Percentiles rank a stretch among this genome's conserved stretches.
These are phyloP conservation scores for Chaetogeoica ovagalla DNA, from an alignment of 2,888 invertebrate species.

Conservation along the genomic window DNA sequence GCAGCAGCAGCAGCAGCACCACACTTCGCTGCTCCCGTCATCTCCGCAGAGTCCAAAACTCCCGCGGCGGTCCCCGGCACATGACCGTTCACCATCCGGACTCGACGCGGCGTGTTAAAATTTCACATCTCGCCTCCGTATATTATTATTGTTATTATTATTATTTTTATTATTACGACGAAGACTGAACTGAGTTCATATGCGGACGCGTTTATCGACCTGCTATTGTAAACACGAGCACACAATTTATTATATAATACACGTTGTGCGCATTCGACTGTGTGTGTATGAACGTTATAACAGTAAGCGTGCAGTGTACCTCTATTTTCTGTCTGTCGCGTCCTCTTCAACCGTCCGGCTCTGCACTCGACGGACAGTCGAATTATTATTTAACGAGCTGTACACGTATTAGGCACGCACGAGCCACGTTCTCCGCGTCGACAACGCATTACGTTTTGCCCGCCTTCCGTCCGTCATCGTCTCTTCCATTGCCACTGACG, in stretches of 20 bases:
- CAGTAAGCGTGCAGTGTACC: not conserved
- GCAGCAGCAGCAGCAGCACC: no score
- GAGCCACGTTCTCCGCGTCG: slow-evolving; percentile 28
- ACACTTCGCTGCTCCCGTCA: no score
- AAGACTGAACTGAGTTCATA: no score
- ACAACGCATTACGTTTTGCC: slow-evolving; percentile 47
- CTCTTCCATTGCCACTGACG: not conserved
- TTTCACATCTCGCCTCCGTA: no score
- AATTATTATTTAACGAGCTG: slow-evolving; percentile 42
- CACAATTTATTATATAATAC: no score
- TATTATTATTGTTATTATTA: no score
- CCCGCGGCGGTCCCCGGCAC: no score
- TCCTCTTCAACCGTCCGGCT: no score
- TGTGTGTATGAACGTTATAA: not conserved
- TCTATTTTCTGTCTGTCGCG: slow-evolving; percentile 3
- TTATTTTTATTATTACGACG: no score
- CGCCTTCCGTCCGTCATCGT: slow-evolving; percentile 10
- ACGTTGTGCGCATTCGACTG: not conserved
- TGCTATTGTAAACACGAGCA: slow-evolving; percentile 38
- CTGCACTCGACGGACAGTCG: no score
- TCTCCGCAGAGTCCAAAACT: no score
- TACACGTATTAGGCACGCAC: slow-evolving; percentile 45
- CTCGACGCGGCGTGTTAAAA: not conserved
- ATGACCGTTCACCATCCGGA: no score
- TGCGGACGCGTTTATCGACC: not conserved